Percentiles rank a stretch among this genome's conserved stretches.
Evolutionary conservation across 2,888 invertebrate species (phyloP).

Genomic region (Diarsia brunnea): DNA sequence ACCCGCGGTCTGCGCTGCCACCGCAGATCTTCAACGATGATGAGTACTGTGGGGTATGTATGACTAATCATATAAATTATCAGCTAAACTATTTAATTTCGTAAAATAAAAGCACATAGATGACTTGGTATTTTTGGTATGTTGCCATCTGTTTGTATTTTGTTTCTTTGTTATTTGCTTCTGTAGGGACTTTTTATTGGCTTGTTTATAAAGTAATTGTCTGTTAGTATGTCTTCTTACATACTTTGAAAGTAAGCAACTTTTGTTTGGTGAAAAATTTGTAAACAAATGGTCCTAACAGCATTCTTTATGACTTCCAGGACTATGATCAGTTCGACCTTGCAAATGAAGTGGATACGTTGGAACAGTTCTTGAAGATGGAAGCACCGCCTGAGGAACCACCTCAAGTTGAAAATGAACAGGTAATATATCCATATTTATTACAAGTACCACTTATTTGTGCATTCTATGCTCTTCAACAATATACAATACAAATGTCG

Average conservation of each 20-base stretch:
- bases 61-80: slow-evolving; percentile 18
- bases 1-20: slow-evolving; percentile 95
- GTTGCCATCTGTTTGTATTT: slow-evolving; percentile 65
- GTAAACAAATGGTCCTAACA: slow-evolving; percentile 40
- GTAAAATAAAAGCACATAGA: slow-evolving; percentile 30
- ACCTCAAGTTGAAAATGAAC: slow-evolving; percentile 75
- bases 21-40: slow-evolving; percentile 98
- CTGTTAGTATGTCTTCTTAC: slow-evolving; percentile 16
- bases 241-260: slow-evolving; percentile 12
- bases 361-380: slow-evolving; percentile 96
- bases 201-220: slow-evolving; percentile 39
- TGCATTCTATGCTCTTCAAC: not conserved
- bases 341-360: slow-evolving; percentile 97
- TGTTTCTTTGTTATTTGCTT: slow-evolving; percentile 55
- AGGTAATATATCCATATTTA: slow-evolving; percentile 62
- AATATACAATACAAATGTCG: not conserved
- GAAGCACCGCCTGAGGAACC: slow-evolving; percentile 90
- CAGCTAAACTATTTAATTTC: slow-evolving; percentile 19
- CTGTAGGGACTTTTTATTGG: slow-evolving; percentile 28
- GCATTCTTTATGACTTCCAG: slow-evolving; percentile 85
- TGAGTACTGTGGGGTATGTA: slow-evolving; percentile 96
- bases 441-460: not conserved
- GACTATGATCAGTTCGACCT: slow-evolving; percentile 98
- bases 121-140: slow-evolving; percentile 65
- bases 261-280: slow-evolving; percentile 5